Evolutionary conservation across 1,140 invertebrate species (phyloP), one percentile per base, ranked within the genome.

Genomic region (Wasmannia auropunctata): DNA sequence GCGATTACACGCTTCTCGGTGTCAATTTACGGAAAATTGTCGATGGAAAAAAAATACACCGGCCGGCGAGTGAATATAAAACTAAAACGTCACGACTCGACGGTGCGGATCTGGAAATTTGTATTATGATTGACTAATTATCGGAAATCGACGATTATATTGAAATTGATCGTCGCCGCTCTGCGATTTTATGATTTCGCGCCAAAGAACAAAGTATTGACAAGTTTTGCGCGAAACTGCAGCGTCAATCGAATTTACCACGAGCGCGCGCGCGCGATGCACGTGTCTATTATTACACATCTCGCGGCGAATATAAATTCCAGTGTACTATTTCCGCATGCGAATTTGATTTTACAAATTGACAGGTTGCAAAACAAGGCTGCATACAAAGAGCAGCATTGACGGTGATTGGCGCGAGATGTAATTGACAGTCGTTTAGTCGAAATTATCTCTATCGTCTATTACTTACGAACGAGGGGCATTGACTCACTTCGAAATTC

Each of bases 101-200:
- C n/a, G n/a, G 69, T 19, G 19, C 37, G 25, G 34, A n/a, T 6
- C 19, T 28, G 49, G 5, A 43, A 81, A 43, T 43, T 56, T 19
- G 63, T 37, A 34, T 72, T 60, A 43, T 43, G 51, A 83, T 58
- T 31, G 67, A 72, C n/a, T n/a, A n/a, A n/a, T 83, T 58, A 46
- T 83, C 37, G 28, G 34, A 43, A 58, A 81, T 31, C 37, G 56
- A 19, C 49, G 49, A n/a, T 63, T 22, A 37, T 63, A 54, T 81
- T 43, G n/a, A 58, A 31, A 81, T 56, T 70, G 25, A 72, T 72
- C 16, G 14, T 31, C 46, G 25, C 16, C 31, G 10, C 14, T n/a
- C n/a, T 28, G 31, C 31, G 14, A 54, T 40, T 40, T 43, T 43
- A 51, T 6, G 11, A 34, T 6, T n/a, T n/a, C 14, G 63, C 37